These are phyloP conservation scores for Drosophila sucinea DNA, from an alignment of 1,140 invertebrate species.

Conservation along the genomic window DNA sequence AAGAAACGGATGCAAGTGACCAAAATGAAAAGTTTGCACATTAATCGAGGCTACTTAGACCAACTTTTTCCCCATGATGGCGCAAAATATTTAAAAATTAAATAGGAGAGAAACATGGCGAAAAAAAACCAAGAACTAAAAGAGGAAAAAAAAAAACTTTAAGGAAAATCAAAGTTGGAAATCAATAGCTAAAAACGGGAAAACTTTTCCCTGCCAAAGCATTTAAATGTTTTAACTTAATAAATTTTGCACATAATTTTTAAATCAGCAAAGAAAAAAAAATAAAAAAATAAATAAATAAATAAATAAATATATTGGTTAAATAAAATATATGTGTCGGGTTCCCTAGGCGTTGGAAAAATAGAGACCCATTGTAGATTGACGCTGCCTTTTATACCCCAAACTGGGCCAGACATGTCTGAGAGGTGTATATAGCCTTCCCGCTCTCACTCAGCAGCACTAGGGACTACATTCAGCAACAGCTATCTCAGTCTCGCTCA, in stretches of 20 bases:
- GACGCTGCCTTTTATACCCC: too few relatives aligned
- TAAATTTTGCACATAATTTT: neutral
- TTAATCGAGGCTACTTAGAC: slow-evolving; percentile 59
- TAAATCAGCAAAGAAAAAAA: too few relatives aligned
- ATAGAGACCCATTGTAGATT: too few relatives aligned
- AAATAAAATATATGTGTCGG: too few relatives aligned
- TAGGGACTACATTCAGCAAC: too few relatives aligned
- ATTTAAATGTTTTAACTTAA: slow-evolving; percentile 8
- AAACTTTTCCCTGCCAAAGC: neutral
- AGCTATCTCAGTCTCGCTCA: too few relatives aligned
- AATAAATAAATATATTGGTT: too few relatives aligned
- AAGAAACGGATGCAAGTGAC: slow-evolving; percentile 59
- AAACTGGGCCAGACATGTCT: too few relatives aligned
- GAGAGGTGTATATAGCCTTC: too few relatives aligned
- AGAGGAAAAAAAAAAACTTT: neutral
- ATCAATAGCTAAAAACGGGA: neutral
- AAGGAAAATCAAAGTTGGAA: slow-evolving; percentile 8
- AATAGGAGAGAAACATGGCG: neutral
- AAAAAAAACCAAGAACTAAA: neutral
- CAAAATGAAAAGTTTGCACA: slow-evolving; percentile 57
- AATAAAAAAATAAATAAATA: too few relatives aligned
- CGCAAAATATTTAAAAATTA: slow-evolving; percentile 1
- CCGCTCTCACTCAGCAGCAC: too few relatives aligned
- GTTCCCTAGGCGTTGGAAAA: too few relatives aligned
- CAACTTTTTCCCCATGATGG: slow-evolving; percentile 14